Base-by-base conservation (phyloP, 2,797 vertebrate genomes). In the Helicolenus hilgendorfi region DNA sequence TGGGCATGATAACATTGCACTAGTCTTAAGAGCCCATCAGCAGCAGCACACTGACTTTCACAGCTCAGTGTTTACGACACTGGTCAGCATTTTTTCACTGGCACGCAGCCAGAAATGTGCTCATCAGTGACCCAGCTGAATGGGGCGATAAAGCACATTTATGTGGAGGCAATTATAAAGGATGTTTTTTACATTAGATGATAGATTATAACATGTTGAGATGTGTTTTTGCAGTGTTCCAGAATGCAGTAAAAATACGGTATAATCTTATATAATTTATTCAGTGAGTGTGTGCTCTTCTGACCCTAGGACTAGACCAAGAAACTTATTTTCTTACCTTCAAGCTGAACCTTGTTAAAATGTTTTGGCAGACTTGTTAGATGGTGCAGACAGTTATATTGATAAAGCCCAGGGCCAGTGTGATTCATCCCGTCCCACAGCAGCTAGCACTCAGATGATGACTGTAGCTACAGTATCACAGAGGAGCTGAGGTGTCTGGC, bases 21-120 rank as follows among this genome's bases (percentile, higher is more conserved):
- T 81, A 76, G 88, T 88, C 92, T 93, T 91, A 88, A 93, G 90
- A 94, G 93, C 89, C 94, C 90, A 94, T 93, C 94, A 94, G 91
- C 95, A 91, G 94, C 94, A 92, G 87, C 94, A 88, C 91, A 89
- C 92, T 88, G 94, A 96, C 94, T 96, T 96, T 96, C 95, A 95
- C 96, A 94, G 92, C 93, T 91, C 94, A 88, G 84, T 93, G 95
- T 96, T 96, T 95, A 96, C 79, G 86, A 93, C 92, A 75, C 91
- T 79, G 94, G 90, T 94, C 93, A 96, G 95, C 95, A 93, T 94
- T 94, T 95, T 91, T 86, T 86, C 83, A 71, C 72, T 92, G 91
- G 91, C 91, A 7, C 24, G 77, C 90, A 53, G 88, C 95, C 94
- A 94, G 81, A 31, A 76, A 76, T 85, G 77, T 86, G 83, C 88